Percentiles rank a stretch among this genome's conserved stretches.
Evolutionary conservation across 2,113 vertebrate species (phyloP).

Genomic region (Scalopus aquaticus): DNA sequence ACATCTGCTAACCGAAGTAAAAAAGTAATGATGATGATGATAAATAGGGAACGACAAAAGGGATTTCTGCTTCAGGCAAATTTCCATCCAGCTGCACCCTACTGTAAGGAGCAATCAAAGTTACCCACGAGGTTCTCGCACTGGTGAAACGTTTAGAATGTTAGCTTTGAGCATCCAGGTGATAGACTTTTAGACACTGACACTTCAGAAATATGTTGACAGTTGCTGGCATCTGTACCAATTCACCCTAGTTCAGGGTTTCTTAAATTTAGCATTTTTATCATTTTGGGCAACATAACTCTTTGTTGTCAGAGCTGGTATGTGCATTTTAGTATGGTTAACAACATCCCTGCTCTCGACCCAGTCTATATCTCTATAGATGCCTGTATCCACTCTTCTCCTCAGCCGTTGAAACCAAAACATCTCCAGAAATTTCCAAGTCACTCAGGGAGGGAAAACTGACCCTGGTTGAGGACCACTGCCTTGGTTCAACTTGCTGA

Average conservation of each 20-base stretch:
- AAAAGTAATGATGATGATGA: constrained; percentile 82
- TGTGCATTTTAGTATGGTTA: background rate
- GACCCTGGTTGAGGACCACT: background rate
- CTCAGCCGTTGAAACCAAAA: background rate
- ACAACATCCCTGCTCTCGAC: background rate
- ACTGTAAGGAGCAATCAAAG: constrained; percentile 62
- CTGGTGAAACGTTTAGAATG: constrained; percentile 48
- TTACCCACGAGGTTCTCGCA: constrained; percentile 34
- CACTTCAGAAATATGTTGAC: background rate
- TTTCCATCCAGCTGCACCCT: constrained; percentile 78
- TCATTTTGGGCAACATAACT: background rate
- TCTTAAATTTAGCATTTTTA: background rate
- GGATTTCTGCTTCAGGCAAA: constrained; percentile 78
- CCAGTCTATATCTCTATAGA: too few species aligned
- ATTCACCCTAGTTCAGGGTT: background rate
- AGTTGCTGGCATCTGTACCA: background rate
- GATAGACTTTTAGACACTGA: background rate
- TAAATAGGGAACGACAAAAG: constrained; percentile 83
- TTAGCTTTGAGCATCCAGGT: constrained; percentile 52
- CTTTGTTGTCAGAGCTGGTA: background rate
- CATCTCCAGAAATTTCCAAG: background rate
- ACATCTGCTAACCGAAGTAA: constrained; percentile 86
- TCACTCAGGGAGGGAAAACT: accelerated
- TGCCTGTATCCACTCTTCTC: too few species aligned
- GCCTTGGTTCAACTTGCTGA: background rate